Conservation (phyloP, 64 coral and sea anemone species). For the Pocillopora damicornis region DNA sequence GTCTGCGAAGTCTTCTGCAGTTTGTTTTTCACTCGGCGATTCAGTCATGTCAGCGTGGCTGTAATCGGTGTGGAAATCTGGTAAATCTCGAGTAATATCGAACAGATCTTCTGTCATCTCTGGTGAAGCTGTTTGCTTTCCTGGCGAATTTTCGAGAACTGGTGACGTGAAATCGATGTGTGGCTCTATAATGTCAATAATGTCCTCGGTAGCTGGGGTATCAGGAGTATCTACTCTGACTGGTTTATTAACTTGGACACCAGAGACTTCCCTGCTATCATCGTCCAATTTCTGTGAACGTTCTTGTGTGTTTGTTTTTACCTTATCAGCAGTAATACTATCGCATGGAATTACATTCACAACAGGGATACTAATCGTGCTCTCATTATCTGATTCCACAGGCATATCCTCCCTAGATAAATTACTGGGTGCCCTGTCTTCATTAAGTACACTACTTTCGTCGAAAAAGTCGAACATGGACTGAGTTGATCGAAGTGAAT, state of each 20-base stretch:
- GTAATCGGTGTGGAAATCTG: neutral
- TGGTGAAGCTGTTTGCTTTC: neutral
- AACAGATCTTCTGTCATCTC: neutral
- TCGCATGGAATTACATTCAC: neutral
- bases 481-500: conserved; percentile 52
- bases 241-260: neutral
- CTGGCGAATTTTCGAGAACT: neutral
- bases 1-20: neutral
- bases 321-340: neutral
- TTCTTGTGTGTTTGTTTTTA: neutral
- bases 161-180: neutral
- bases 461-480: conserved; percentile 19
- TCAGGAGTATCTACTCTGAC: neutral
- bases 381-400: conserved; percentile 13
- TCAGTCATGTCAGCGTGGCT: neutral
- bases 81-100: neutral
- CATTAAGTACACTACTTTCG: conserved; percentile 11
- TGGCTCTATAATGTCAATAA: neutral
- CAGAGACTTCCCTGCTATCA: neutral
- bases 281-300: neutral
- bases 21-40: neutral
- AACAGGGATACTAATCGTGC: neutral
- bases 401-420: neutral
- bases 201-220: neutral
- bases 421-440: neutral